phyloP scores from a whole-genome alignment of 2,888 invertebrate genomes.

The Synergus japonicus region DNA sequence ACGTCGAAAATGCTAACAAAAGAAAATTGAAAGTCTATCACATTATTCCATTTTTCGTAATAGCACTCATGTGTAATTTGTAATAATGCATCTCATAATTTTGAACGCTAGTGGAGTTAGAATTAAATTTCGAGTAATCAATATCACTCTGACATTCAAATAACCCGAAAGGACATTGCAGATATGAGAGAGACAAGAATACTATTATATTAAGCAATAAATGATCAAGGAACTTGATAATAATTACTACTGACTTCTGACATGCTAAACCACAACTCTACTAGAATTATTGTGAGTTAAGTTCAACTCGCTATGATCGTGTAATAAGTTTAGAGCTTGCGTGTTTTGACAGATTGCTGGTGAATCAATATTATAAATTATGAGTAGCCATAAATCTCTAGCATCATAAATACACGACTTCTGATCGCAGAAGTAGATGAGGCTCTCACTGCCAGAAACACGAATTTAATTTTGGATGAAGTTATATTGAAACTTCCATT shows the following conservation, averaged over 20 bases:
- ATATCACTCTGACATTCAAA: not conserved
- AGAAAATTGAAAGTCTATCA: no score
- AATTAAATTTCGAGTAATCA: not conserved
- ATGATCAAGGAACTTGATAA: not conserved
- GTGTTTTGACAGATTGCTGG: not conserved
- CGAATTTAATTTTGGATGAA: not conserved
- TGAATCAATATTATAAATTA: conserved; percentile 11
- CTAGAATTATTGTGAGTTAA: not conserved
- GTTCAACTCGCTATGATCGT: not conserved
- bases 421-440: not conserved
- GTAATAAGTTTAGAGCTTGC: conserved; percentile 7
- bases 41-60: no score
- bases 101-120: not conserved
- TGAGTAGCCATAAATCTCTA: not conserved
- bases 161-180: not conserved
- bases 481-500: not conserved
- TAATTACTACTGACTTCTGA: not conserved
- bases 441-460: not conserved
- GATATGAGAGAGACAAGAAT: not conserved
- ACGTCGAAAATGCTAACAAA: no score
- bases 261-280: not conserved
- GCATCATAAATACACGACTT: not conserved
- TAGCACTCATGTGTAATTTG: no score
- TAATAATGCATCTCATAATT: not conserved
- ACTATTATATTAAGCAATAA: not conserved